Evolutionary conservation across 1,140 invertebrate genomes (phyloP).

Genomic region (Helicoverpa armigera): DNA sequence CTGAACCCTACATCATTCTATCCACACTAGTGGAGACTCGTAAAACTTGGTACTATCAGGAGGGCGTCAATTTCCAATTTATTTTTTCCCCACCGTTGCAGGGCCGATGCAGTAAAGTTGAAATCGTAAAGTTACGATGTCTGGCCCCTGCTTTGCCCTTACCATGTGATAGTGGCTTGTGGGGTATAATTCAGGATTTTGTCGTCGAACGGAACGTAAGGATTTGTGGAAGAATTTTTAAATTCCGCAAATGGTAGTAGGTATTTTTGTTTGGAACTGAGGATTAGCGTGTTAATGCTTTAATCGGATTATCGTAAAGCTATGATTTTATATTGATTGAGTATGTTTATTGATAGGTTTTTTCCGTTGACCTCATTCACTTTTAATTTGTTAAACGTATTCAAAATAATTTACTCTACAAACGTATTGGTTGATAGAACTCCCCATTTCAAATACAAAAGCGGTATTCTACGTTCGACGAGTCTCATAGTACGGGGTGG

Average conservation of each 20-base stretch:
- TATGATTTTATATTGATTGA: no score
- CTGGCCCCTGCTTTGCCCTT: conserved; percentile 70
- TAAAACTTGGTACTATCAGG: conserved; percentile 67
- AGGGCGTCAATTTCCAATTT: conserved; percentile 82
- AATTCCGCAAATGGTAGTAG: neutral
- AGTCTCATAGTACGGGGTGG: conserved; percentile 63
- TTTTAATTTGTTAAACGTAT: no score
- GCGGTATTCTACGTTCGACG: conserved; percentile 1
- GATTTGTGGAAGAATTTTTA: conserved; percentile 3
- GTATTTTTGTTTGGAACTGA: no score
- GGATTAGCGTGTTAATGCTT: no score
- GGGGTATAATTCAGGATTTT: conserved; percentile 43
- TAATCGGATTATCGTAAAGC: no score
- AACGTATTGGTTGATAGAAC: neutral
- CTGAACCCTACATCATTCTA: conserved; percentile 36
- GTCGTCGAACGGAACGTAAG: neutral
- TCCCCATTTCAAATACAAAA: neutral
- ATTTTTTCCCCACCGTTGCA: conserved; percentile 83
- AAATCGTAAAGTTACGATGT: conserved; percentile 82
- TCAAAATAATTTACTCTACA: no score
- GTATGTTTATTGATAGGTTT: no score
- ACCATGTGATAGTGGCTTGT: conserved; percentile 61
- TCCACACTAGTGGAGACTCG: conserved; percentile 58
- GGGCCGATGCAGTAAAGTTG: conserved; percentile 79
- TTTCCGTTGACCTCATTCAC: no score